Evolutionary conservation across 1,140 invertebrate genomes (phyloP), one percentile per base, ranked within the genome.

Genomic region (Hormaphis cornu): DNA sequence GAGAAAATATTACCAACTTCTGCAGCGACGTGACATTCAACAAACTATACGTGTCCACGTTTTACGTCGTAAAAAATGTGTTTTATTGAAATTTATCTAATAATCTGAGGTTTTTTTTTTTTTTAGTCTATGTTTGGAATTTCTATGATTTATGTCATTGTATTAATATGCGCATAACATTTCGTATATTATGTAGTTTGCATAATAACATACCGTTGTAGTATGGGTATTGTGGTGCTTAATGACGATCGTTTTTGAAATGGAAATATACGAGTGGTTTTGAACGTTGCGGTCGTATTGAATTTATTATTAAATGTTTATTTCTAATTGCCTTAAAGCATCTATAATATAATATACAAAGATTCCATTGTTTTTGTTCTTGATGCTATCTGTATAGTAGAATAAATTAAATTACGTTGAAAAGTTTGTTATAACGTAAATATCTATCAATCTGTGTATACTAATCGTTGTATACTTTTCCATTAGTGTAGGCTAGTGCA

Each of bases 241-340:
- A 58, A 40, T 58, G 20, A 58, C 35, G 26, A 40, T 20, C 24
- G 40, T 37, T 24, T 24, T 18, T 26, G 20, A 9, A 58, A 58
- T n/a, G 20, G 33, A 58, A 58, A 58, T n/a, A n/a, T n/a, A n/a
- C n/a, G n/a, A n/a, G n/a, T 40, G 20, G 2, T 40, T 58, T 58
- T 24, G n/a, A 58, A 37, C 33, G 24, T 58, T n/a, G 20, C 16
- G 40, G 24, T 30, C 46, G 40, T 28, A 46, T 61, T 37, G 20
- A 40, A 66, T 14, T 66, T 28, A 28, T 50, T 46, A 50, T 66
- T 63, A 63, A 33, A 48, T 30, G 40, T 6, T 63, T 44, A 44
- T 61, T 61, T 61, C 24, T n/a, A 46, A 63, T 63, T 24, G 58
- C 26, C 58, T 46, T 30, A 46, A 46, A 63, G 58, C 58, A 30